Evolutionary conservation across 2,888 invertebrate genomes (phyloP).

Genomic region (Zootermopsis nevadensis): DNA sequence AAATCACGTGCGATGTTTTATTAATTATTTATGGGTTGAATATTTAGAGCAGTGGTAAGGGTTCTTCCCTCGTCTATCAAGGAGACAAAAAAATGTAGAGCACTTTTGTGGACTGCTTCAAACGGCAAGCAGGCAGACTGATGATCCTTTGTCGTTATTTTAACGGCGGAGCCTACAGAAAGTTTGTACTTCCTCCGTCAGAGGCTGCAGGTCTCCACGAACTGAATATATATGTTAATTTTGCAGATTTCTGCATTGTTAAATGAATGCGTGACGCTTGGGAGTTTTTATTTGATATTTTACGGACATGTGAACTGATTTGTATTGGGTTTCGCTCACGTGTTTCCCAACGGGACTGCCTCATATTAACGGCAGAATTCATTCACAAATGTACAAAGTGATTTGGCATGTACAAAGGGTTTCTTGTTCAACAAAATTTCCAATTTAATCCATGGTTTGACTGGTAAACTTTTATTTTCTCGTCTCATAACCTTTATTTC

Average conservation of each 20-base stretch:
- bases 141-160: neutral
- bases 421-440: neutral
- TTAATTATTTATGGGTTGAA: constrained; percentile 45
- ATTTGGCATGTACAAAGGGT: neutral
- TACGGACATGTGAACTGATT: neutral
- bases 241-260: neutral
- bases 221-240: constrained; percentile 13
- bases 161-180: neutral
- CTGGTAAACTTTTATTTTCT: neutral
- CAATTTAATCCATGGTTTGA: neutral
- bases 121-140: constrained; percentile 1
- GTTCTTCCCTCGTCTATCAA: neutral
- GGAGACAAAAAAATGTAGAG: constrained; percentile 1
- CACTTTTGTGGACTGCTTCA: constrained; percentile 2
- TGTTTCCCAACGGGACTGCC: neutral
- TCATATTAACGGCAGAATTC: neutral
- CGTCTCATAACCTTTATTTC: too few species aligned
- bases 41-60: constrained; percentile 37
- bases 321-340: neutral
- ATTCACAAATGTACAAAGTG: neutral
- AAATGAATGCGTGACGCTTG: neutral
- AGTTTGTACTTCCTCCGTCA: neutral
- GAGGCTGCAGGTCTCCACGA: neutral
- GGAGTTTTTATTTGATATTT: neutral
- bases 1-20: constrained; percentile 44